Base-by-base conservation (phyloP, 92 coral and sea anemone species). In the Epizoanthus stellaris region DNA sequence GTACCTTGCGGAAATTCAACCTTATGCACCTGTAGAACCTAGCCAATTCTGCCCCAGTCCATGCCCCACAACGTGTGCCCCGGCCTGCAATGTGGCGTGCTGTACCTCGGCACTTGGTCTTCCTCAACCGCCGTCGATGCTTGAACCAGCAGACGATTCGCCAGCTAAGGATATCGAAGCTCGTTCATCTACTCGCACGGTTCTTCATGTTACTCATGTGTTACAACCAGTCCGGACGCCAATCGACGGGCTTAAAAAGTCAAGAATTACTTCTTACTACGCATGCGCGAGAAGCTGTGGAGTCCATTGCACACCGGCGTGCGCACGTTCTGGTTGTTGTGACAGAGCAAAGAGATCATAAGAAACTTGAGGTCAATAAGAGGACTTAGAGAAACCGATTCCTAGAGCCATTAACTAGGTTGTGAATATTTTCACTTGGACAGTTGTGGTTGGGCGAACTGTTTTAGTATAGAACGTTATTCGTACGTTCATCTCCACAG, bases 261-360 rank as follows among this genome's bases (percentile, higher is more conserved):
- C 59, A 20, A 23, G 65, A 14, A 75, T 75, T 30, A 21, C 34
- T n/a, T 85, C 66, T 54, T 75, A 90, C 38, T 19, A 61, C 64
- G 69, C 88, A 30, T 96, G 99, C 72, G 92, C 98, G 58, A 61
- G 88, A 8, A 87, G 93, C 75, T 96, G 99, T 70, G 94, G 92
- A 0, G 82, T 93, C 40, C 98, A 96, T 85, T 96, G 99, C 86
- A 92, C 95, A 10, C 99, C 99, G 1, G 91, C 87, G 3, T 96
- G 99, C 76, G 99, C 95, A 68, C 91, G 99, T 9, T 92, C 98
- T 16, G 98, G 98, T 17, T 96, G 99, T 70, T 96, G 99, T 77
- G 98, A 94, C 59, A 85, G 82, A 34, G 75, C 59, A 12, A 61
- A 74, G 25, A 39, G 70, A 57, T 74, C n/a, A 17, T 57, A 25